Evolutionary conservation across 2,797 vertebrate genomes (phyloP).

Genomic region (Hoplostethus atlanticus): DNA sequence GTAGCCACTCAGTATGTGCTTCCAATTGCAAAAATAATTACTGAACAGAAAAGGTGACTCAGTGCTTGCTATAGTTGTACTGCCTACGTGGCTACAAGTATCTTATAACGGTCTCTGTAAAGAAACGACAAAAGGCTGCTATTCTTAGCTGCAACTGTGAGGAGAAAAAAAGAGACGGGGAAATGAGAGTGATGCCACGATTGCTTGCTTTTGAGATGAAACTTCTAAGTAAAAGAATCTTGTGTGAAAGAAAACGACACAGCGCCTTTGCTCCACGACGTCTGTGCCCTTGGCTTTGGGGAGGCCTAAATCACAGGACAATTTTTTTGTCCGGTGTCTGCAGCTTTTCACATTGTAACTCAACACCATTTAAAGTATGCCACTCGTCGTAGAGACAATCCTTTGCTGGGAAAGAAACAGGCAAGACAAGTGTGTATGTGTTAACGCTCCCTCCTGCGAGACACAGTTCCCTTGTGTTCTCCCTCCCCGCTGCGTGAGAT

Average conservation of each 20-base stretch:
- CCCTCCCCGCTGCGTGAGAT: slow-evolving; percentile 32
- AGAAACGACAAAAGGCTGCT: slow-evolving; percentile 25
- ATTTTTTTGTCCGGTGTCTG: neutral
- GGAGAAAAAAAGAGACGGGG: no score
- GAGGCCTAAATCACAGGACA: no score
- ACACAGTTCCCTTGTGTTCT: slow-evolving; percentile 65
- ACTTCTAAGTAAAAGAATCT: slow-evolving; percentile 28
- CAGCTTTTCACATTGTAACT: neutral
- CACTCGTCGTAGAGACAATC: neutral
- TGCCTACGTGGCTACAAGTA: neutral
- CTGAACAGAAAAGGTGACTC: slow-evolving; percentile 17
- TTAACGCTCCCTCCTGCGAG: slow-evolving; percentile 44
- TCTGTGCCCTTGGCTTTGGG: no score
- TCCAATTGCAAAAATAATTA: slow-evolving; percentile 38
- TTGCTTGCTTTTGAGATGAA: slow-evolving; percentile 1
- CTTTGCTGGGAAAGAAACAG: slow-evolving; percentile 37
- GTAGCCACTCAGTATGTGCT: slow-evolving; percentile 28
- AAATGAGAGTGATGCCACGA: neutral
- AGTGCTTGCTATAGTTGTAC: slow-evolving; percentile 9
- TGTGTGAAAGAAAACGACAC: neutral
- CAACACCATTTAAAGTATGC: neutral
- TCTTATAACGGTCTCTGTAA: neutral
- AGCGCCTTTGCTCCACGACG: neutral
- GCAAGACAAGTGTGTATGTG: slow-evolving; percentile 47
- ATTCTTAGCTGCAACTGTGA: slow-evolving; percentile 30